Evolutionary conservation across 2,797 vertebrate species (phyloP), one percentile per base, ranked within the genome.

Genomic region (Diglossa cyanea): DNA sequence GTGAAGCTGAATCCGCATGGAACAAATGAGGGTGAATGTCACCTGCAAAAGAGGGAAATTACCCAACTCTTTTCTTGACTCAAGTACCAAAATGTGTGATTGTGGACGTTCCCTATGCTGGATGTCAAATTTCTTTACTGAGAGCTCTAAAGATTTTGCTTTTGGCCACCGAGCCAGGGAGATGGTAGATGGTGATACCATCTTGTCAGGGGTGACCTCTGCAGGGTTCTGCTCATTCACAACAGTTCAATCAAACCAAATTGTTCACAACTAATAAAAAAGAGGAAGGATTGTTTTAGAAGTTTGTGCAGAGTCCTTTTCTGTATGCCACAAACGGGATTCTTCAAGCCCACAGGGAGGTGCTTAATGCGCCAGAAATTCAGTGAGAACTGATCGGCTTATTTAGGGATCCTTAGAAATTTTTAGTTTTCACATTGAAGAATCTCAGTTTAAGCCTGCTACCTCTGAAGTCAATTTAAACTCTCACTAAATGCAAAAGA

Each of bases 291-390:
- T 67, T 66, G 55, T 45, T 91, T 82, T 13, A 62, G 58, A 68
- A 74, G 73, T 55, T 25, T 8, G 37, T 33, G 55, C 28, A 0
- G 6, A 91, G 72, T 68, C 45, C 73, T 91, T 55, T 82, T 55
- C 84, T 72, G 93, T 62, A 67, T 72, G 62, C 71, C 68, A 70
- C 87, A 39, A 94, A 65, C 11, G 51, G 70, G 79, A 95, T 83
- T 75, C 86, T 94, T 90, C 70, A 86, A 84, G 67, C 79, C 86
- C 70, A 94, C 88, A 70, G 17, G 63, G 76, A 86, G 45, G n/a
- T 48, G 35, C 78, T 89, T 94, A 95, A 87, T 88, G 90, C 28
- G 55, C 92, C 95, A 95, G 85, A 96, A 96, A 94, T 93, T 80
- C 95, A 95, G 91, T 13, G 91, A 95, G 92, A 96, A 95, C 42